Conservation (phyloP, 2,888 invertebrate genomes). For the Chirona hameri region DNA sequence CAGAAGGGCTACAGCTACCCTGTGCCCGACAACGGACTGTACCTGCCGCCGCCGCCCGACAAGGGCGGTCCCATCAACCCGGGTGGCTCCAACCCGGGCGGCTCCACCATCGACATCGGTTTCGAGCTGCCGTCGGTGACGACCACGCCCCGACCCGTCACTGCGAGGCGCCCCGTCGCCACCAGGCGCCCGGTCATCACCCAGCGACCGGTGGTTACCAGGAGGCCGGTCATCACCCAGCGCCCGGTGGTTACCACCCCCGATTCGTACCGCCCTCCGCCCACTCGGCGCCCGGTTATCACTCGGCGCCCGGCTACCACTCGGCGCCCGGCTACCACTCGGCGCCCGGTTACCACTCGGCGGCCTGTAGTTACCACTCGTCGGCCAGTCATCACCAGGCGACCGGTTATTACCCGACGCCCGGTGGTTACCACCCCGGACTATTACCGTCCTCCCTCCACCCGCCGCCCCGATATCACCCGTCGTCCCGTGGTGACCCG, state of each 20-base stretch:
- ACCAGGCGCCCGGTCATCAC: neutral
- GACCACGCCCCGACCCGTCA: neutral
- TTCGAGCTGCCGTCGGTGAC: neutral
- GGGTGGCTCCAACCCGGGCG: neutral
- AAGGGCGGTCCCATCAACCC: constrained; percentile 6
- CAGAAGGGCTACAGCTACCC: constrained; percentile 25
- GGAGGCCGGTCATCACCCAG: neutral
- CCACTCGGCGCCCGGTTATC: neutral
- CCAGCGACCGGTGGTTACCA: neutral
- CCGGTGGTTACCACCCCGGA: neutral
- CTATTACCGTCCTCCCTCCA: neutral
- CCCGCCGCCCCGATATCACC: neutral
- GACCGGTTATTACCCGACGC: neutral
- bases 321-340: neutral
- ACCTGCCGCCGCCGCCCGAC: constrained; percentile 25
- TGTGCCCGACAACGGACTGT: neutral
- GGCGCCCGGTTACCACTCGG: neutral
- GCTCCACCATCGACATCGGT: neutral
- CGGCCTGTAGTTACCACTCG: neutral
- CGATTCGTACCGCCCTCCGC: neutral
- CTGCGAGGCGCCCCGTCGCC: neutral
- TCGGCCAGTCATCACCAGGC: neutral
- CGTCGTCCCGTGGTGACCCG: neutral
- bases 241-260: neutral
- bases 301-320: neutral